Evolutionary conservation across 2,888 invertebrate species (phyloP).

Genomic region (Lasioglossum leucozonium): DNA sequence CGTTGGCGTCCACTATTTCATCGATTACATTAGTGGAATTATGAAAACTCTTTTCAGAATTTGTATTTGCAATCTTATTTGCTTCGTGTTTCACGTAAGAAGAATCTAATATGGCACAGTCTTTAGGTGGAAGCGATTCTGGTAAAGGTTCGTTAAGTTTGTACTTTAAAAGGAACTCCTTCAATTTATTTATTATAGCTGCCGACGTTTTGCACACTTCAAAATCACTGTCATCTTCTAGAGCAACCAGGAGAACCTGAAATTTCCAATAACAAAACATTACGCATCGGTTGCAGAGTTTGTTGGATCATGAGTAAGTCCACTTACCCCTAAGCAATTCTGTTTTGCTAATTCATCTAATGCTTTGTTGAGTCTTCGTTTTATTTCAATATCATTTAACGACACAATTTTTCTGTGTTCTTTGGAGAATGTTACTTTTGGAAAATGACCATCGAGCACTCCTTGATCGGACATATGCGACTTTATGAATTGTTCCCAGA

Average conservation of each 20-base stretch:
- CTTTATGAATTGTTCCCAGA: constrained; percentile 90
- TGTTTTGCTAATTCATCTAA: constrained; percentile 89
- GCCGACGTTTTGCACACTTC: constrained; percentile 89
- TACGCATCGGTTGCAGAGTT: not conserved
- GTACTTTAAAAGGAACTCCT: constrained; percentile 85
- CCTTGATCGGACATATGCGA: constrained; percentile 90
- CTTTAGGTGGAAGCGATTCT: constrained; percentile 69
- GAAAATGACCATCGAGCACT: constrained; percentile 93
- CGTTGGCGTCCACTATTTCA: constrained; percentile 88
- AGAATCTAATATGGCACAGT: constrained; percentile 77
- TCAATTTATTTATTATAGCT: constrained; percentile 86
- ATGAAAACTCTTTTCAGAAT: constrained; percentile 70
- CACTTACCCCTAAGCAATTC: constrained; percentile 88
- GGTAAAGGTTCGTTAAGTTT: constrained; percentile 78
- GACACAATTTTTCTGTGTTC: constrained; percentile 92
- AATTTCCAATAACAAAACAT: constrained; percentile 35
- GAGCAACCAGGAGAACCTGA: constrained; percentile 87
- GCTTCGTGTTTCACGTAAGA: constrained; percentile 71
- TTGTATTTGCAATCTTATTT: constrained; percentile 60
- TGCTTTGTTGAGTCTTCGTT: constrained; percentile 88
- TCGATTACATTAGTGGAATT: constrained; percentile 87
- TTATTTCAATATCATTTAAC: constrained; percentile 89
- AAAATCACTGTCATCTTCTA: constrained; percentile 90
- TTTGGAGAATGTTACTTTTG: constrained; percentile 91
- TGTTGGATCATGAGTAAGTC: not conserved